phyloP scores from a whole-genome alignment of 2,113 vertebrate genomes.

The Diadophis punctatus region DNA sequence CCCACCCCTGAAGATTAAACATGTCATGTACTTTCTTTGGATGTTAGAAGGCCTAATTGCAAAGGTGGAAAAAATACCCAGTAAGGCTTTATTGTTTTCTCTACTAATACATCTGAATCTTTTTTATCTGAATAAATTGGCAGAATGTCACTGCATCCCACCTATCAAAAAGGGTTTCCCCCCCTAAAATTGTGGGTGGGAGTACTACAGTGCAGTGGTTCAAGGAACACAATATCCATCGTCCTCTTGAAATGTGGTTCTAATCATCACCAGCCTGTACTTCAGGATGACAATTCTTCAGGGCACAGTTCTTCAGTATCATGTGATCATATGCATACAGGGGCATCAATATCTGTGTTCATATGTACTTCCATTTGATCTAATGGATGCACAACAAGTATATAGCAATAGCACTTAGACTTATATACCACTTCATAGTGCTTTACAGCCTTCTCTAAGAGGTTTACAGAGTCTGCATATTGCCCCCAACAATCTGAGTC shows the following conservation, averaged over 20 bases:
- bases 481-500: neutral
- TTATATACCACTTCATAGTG: neutral
- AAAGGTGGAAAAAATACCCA: neutral
- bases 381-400: neutral
- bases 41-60: neutral
- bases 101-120: neutral
- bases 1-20: neutral
- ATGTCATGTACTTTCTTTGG: constrained; percentile 7
- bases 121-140: neutral
- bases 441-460: neutral
- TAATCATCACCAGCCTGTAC: neutral
- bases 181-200: neutral
- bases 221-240: neutral
- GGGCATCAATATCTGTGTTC: neutral
- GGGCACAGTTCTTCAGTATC: neutral
- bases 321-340: neutral
- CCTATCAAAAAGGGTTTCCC: neutral
- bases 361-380: neutral
- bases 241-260: neutral
- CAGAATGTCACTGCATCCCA: neutral
- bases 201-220: neutral
- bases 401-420: neutral
- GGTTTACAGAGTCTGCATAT: neutral
- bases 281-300: neutral
- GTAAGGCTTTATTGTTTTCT: neutral